These are phyloP conservation scores for Amblyopsis rosae DNA, from an alignment of 2,113 vertebrate genomes.

Conservation along the genomic window DNA sequence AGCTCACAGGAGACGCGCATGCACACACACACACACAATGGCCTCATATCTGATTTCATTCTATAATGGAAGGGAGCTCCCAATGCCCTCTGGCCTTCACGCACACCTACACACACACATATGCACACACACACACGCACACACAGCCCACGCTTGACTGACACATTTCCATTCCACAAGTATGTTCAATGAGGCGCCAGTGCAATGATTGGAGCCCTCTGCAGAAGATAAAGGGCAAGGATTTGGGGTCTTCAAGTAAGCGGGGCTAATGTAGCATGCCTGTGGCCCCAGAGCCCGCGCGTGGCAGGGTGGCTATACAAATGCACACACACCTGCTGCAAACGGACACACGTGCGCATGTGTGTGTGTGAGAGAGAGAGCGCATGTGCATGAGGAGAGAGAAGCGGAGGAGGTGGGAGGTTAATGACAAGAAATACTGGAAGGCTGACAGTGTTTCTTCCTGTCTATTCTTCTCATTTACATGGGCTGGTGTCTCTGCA, in stretches of 20 bases:
- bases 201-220: constrained; percentile 50
- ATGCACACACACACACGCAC: background rate
- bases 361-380: background rate
- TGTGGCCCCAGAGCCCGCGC: background rate
- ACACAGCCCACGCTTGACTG: constrained; percentile 40
- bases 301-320: constrained; percentile 4
- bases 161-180: constrained; percentile 57
- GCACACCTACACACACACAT: constrained; percentile 4
- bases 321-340: no score
- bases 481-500: background rate
- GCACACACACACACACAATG: constrained; percentile 11
- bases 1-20: background rate
- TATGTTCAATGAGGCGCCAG: constrained; percentile 48
- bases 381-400: background rate
- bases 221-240: constrained; percentile 23
- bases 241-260: constrained; percentile 24
- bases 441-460: no score
- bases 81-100: background rate
- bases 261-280: constrained; percentile 30
- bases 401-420: background rate
- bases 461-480: constrained; percentile 19
- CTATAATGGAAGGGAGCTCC: constrained; percentile 52
- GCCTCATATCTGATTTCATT: constrained; percentile 63
- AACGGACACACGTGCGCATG: no score
- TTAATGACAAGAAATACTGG: background rate